These are phyloP conservation scores for Erebia aethiops DNA, from an alignment of 2,888 invertebrate genomes.

Conservation along the genomic window DNA sequence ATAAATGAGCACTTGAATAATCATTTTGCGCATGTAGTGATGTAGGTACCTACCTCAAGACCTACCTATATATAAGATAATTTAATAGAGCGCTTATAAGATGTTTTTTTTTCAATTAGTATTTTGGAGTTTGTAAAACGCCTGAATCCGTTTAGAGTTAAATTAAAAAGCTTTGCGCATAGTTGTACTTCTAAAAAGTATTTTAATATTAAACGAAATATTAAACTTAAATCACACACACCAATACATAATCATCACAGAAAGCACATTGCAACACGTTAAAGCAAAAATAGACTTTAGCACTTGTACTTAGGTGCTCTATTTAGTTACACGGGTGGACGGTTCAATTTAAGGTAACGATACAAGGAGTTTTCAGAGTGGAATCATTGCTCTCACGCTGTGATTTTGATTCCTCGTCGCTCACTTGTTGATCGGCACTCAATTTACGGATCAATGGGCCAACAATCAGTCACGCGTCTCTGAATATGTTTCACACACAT, in stretches of 20 bases:
- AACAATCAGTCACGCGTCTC: slow-evolving; percentile 57
- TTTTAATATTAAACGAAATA: slow-evolving; percentile 1
- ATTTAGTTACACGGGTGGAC: neutral
- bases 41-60: too few species aligned
- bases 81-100: too few species aligned
- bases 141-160: too few species aligned
- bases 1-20: too few species aligned
- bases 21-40: too few species aligned
- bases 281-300: neutral
- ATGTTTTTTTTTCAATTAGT: too few species aligned
- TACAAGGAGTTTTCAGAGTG: slow-evolving; percentile 24
- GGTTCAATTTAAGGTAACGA: neutral
- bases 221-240: neutral
- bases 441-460: slow-evolving; percentile 57
- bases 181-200: neutral
- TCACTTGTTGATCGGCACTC: slow-evolving; percentile 41
- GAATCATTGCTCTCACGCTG: slow-evolving; percentile 42
- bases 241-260: neutral
- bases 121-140: too few species aligned
- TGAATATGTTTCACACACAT: slow-evolving; percentile 23
- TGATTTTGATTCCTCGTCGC: slow-evolving; percentile 34
- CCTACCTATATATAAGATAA: too few species aligned
- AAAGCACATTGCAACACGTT: neutral
- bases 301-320: neutral
- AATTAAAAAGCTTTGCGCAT: too few species aligned